Base-by-base conservation (phyloP, 2,113 vertebrate genomes). In the Cisticola juncidis region DNA sequence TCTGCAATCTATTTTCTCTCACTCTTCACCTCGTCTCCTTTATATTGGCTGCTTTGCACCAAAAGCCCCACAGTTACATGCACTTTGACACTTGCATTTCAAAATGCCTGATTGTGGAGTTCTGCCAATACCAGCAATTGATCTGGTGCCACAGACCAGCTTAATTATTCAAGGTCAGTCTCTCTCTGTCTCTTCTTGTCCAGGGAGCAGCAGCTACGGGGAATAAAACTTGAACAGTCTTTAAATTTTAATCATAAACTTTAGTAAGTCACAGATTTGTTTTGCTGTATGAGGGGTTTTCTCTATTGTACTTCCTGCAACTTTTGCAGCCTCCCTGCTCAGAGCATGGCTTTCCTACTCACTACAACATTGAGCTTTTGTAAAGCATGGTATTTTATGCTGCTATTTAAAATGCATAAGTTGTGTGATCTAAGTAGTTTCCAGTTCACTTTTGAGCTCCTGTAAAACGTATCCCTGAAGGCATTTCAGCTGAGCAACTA, bases 351-450 rank as follows among this genome's bases (percentile, higher is more conserved):
- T 92, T 18, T n/a, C 25, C 18, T 16, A 60, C 88, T 85, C 48
- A 1, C 8, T 72, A 29, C 80, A 79, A 29, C 90, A 3, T 40
- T 44, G 72, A 66, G 92, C 94, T 93, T 95, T 94, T 95, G 93
- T 97, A 79, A 78, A 71, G 95, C 91, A 84, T 0, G 0, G 72
- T 36, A 81, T 88, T 96, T 96, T 88, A 97, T 83, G 86, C 88
- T 54, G 82, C 95, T 96, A 79, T 92, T 97, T 96, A 97, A 96
- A 96, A 96, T 96, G 94, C 86, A 92, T 96, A 94, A 95, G 95
- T 96, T 96, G 96, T 96, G 96, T 97, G 88, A 96, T 95, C 88
- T 97, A 96, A 97, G 93, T 93, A 94, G 92, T 94, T 96, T 96
- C 94, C 93, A 96, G 93, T 83, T 97, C 95, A 95, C 94, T 96